Percentiles rank a stretch among this genome's conserved stretches.
Evolutionary conservation across 2,888 invertebrate genomes (phyloP).

Genomic region (Euphydryas editha): DNA sequence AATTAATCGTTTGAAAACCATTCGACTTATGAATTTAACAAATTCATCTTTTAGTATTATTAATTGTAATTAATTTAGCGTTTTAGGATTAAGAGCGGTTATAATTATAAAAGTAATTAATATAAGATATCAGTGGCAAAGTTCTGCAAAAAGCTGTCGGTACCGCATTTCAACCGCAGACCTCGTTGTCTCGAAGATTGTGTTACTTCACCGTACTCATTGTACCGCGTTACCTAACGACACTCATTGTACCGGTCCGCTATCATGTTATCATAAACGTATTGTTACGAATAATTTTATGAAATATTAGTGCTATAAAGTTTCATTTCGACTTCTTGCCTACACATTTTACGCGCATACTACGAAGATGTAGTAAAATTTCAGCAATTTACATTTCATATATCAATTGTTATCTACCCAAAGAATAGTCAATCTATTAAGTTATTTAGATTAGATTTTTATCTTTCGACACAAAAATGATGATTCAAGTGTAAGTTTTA

Average conservation of each 20-base stretch:
- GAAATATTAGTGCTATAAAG: constrained; percentile 22
- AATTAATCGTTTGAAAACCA: no score
- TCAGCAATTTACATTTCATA: background rate
- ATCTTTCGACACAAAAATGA: background rate
- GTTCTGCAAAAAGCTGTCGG: constrained; percentile 16
- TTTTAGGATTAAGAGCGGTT: background rate
- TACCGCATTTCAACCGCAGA: constrained; percentile 63
- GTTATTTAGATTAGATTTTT: background rate
- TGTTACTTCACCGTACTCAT: constrained; percentile 53
- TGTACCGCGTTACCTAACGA: constrained; percentile 35
- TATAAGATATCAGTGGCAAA: constrained; percentile 19
- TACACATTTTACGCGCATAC: background rate
- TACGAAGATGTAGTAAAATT: background rate
- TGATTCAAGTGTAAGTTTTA: background rate
- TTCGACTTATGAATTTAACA: no score
- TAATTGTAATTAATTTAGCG: no score
- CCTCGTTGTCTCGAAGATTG: constrained; percentile 56
- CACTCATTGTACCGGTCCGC: constrained; percentile 23
- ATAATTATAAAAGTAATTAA: background rate
- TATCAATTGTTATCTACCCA: background rate
- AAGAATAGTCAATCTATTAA: background rate
- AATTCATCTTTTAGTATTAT: no score
- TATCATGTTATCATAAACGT: constrained; percentile 29
- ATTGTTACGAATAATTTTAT: constrained; percentile 25
- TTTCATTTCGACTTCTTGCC: constrained; percentile 13